phyloP scores from a whole-genome alignment of 2,888 invertebrate species.

The Nomada fabriciana region DNA sequence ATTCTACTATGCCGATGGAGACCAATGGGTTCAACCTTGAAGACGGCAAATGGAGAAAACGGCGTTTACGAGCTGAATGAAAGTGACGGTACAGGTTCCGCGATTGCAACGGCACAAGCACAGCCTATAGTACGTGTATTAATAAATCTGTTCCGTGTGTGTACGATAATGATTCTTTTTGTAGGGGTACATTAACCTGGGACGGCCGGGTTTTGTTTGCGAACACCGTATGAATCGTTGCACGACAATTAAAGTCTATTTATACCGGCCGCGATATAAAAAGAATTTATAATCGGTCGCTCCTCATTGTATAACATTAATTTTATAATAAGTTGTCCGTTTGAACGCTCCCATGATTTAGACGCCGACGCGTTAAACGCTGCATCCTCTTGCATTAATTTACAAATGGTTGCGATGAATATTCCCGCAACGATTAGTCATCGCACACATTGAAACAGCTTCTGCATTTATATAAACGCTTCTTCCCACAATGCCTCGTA shows the following conservation, averaged over 20 bases:
- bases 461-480: not conserved
- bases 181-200: not conserved
- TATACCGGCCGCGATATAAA: too few relatives aligned
- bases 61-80: constrained; percentile 33
- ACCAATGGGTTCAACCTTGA: constrained; percentile 59
- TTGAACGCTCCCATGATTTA: not conserved
- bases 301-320: not conserved
- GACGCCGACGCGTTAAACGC: not conserved
- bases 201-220: not conserved
- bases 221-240: not conserved
- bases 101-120: not conserved
- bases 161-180: not conserved
- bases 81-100: constrained; percentile 9
- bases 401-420: not conserved
- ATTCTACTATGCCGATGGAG: constrained; percentile 66
- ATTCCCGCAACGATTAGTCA: not conserved
- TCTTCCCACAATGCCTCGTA: not conserved
- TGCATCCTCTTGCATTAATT: not conserved
- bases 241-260: too few relatives aligned
- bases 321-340: not conserved
- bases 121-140: too few relatives aligned
- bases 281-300: not conserved
- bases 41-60: constrained; percentile 41
- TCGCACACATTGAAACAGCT: not conserved
- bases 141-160: not conserved